These are phyloP conservation scores for Nicator chloris DNA, from an alignment of 2,113 vertebrate species.

Conservation along the genomic window DNA sequence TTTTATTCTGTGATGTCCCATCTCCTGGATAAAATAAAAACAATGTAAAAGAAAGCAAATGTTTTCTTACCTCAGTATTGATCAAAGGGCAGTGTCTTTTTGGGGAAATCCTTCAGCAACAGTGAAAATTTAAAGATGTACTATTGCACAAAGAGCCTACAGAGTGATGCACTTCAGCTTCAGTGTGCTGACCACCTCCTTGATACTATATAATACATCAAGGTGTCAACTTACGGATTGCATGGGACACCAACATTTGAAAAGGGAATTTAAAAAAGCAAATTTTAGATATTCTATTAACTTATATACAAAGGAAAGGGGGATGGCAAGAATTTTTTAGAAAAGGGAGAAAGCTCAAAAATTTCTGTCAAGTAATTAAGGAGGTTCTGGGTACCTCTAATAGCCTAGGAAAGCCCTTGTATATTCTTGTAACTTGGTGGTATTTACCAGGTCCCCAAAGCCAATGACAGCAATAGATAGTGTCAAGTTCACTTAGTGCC, in stretches of 20 bases:
- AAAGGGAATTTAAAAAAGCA: not conserved
- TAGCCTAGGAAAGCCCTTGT: slow-evolving; percentile 71
- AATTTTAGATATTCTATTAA: slow-evolving; percentile 19
- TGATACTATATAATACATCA: slow-evolving; percentile 26
- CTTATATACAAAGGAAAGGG: slow-evolving; percentile 30
- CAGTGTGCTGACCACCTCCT: not conserved
- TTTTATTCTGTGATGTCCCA: slow-evolving; percentile 44
- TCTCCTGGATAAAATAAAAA: slow-evolving; percentile 45
- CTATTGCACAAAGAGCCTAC: not conserved
- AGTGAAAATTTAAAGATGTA: not conserved
- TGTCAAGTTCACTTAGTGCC: slow-evolving; percentile 70
- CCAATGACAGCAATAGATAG: slow-evolving; percentile 62
- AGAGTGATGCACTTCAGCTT: slow-evolving; percentile 25
- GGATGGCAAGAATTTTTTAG: not conserved
- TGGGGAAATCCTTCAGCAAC: not conserved
- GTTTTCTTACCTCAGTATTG: slow-evolving; percentile 15
- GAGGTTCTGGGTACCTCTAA: slow-evolving; percentile 61
- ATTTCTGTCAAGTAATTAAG: slow-evolving; percentile 19
- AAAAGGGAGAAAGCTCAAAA: slow-evolving; percentile 40
- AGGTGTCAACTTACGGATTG: slow-evolving; percentile 17
- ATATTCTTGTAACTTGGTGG: slow-evolving; percentile 34
- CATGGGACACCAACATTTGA: not conserved
- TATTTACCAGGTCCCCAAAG: slow-evolving; percentile 55
- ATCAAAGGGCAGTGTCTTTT: not conserved
- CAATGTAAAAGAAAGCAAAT: slow-evolving; percentile 26